A percentile compares a stretch with the other conserved stretches of the same genome.
Conservation (phyloP, 2,797 vertebrate species). For the Sciurus vulgaris region DNA sequence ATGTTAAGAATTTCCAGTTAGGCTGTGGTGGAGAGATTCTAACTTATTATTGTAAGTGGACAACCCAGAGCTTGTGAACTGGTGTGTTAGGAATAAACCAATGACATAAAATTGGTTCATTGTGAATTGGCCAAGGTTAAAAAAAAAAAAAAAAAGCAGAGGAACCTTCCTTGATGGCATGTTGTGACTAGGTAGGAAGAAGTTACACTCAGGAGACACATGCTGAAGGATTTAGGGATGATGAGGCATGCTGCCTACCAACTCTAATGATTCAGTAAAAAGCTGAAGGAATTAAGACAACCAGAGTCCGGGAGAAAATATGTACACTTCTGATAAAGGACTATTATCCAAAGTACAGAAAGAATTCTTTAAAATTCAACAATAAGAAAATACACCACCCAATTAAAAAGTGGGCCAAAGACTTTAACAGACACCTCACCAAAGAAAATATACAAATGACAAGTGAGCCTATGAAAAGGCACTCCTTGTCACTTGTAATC, state of each 20-base stretch:
- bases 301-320: neutral
- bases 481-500: no score
- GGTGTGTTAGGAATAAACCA: conserved; percentile 19
- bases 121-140: neutral
- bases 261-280: conserved; percentile 16
- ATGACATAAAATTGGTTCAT: neutral
- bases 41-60: neutral
- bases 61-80: neutral
- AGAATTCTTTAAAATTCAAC: neutral
- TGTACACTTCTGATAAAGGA: neutral
- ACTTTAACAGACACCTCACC: neutral
- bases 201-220: neutral
- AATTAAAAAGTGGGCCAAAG: neutral
- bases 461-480: neutral
- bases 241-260: neutral
- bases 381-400: neutral
- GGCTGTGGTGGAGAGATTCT: neutral
- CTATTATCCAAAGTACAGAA: neutral
- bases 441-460: neutral
- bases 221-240: neutral
- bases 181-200: neutral
- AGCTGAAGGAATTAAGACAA: neutral
- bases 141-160: neutral
- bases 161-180: neutral
- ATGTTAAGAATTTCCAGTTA: conserved; percentile 18